phyloP scores from a whole-genome alignment of 1,140 invertebrate genomes.

The Cydia amplana region DNA sequence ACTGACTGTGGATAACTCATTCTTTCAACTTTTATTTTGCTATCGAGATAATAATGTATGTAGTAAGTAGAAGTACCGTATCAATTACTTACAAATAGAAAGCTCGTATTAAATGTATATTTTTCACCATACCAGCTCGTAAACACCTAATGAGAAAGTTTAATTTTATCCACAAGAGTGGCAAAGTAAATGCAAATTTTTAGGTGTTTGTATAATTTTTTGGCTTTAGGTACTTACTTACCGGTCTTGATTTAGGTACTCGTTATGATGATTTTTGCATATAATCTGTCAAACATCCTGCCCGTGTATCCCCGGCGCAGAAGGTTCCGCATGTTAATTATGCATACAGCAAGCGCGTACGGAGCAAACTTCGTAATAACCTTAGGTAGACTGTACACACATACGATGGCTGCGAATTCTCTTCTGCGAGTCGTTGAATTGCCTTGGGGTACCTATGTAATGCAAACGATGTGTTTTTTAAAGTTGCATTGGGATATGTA shows the following conservation, averaged over 20 bases:
- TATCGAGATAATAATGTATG: too few relatives aligned
- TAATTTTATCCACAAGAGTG: too few relatives aligned
- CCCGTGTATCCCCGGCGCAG: not conserved
- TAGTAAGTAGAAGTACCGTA: too few relatives aligned
- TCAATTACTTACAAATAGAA: too few relatives aligned
- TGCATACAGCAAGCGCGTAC: slow-evolving; percentile 18
- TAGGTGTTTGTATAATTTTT: too few relatives aligned
- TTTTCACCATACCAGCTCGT: too few relatives aligned
- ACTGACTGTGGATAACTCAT: not conserved
- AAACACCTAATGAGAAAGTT: too few relatives aligned
- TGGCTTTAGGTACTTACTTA: too few relatives aligned
- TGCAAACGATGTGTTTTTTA: not conserved
- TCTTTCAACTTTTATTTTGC: too few relatives aligned
- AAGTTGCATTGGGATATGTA: too few relatives aligned
- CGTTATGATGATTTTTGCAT: not conserved
- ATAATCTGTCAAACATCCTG: not conserved
- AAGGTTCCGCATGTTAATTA: slow-evolving; percentile 19
- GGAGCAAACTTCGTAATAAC: slow-evolving; percentile 15
- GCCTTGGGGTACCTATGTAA: not conserved
- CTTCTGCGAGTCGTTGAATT: not conserved
- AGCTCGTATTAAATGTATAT: too few relatives aligned
- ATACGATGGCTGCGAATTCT: not conserved
- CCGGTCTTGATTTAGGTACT: not conserved
- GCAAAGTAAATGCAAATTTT: too few relatives aligned
- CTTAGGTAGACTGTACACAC: slow-evolving; percentile 6